A percentile compares a stretch with the other conserved stretches of the same genome.
These are phyloP conservation scores for Micrastur ruficollis DNA, from an alignment of 2,797 vertebrate species.

Conservation along the genomic window DNA sequence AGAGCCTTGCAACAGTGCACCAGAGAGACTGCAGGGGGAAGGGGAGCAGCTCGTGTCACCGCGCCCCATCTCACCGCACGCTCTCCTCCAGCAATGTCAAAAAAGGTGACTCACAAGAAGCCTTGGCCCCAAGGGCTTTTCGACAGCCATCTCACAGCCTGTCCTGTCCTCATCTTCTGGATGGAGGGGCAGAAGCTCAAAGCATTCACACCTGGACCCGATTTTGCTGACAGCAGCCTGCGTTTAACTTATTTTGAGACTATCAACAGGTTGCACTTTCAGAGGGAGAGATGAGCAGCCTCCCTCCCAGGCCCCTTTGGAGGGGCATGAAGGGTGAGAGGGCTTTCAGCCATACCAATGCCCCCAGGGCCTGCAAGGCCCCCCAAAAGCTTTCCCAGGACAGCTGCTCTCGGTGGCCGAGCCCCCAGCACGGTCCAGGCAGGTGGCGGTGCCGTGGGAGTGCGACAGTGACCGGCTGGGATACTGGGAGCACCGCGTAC, in stretches of 20 bases:
- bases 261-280: not conserved
- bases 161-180: not conserved
- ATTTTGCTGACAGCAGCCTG: not conserved
- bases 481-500: not conserved
- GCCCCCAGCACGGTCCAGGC: accelerated
- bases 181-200: not conserved
- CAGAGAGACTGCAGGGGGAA: not conserved
- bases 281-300: not conserved
- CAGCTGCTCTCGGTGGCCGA: not conserved
- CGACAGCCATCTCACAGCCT: not conserved
- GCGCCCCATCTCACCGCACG: accelerated
- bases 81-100: not conserved
- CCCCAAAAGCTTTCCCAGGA: not conserved
- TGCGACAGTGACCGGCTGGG: not conserved
- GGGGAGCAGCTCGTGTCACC: not conserved
- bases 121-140: not conserved
- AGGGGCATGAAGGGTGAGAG: not conserved
- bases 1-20: not conserved
- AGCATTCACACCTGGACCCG: not conserved
- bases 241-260: not conserved
- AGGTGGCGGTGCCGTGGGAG: not conserved
- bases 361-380: not conserved
- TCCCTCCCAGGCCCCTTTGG: not conserved
- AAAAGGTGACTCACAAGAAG: not conserved
- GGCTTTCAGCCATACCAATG: not conserved